Percentiles rank a stretch among this genome's conserved stretches.
Conservation (phyloP, 2,113 vertebrate genomes). For the Myrmecophaga tridactyla region DNA sequence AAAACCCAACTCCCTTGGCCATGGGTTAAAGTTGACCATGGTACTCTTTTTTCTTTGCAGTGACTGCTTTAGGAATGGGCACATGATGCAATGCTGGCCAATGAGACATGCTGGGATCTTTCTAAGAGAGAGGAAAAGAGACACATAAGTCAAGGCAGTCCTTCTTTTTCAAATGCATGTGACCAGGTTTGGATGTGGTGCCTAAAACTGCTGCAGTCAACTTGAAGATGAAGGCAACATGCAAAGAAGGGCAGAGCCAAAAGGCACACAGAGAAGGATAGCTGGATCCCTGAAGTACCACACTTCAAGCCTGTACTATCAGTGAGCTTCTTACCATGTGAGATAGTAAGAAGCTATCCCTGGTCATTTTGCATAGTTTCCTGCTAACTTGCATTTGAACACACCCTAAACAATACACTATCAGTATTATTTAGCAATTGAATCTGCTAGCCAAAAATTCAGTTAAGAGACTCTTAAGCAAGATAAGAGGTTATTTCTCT, state of each 20-base stretch:
- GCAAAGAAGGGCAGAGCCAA: neutral
- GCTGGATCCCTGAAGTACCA: neutral
- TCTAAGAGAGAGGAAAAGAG: neutral
- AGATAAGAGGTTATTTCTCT: neutral
- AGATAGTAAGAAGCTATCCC: neutral
- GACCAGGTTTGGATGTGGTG: neutral
- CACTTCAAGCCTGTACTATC: neutral
- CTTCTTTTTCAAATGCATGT: neutral
- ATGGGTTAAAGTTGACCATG: too few relatives aligned
- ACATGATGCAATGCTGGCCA: neutral
- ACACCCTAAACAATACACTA: neutral
- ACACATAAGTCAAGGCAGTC: neutral
- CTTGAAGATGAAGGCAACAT: neutral
- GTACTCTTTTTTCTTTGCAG: neutral
- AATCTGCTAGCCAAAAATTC: neutral
- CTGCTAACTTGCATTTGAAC: neutral
- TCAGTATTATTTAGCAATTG: neutral
- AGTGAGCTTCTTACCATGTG: accelerated
- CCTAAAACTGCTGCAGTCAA: too few relatives aligned
- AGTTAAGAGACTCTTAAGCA: neutral
- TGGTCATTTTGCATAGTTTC: neutral
- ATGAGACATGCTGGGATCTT: neutral
- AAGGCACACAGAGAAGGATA: neutral
- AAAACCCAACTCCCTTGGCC: neutral
- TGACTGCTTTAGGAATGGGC: neutral